Conservation (phyloP, 2,888 invertebrate genomes). For the Lasioglossum marginatum region DNA sequence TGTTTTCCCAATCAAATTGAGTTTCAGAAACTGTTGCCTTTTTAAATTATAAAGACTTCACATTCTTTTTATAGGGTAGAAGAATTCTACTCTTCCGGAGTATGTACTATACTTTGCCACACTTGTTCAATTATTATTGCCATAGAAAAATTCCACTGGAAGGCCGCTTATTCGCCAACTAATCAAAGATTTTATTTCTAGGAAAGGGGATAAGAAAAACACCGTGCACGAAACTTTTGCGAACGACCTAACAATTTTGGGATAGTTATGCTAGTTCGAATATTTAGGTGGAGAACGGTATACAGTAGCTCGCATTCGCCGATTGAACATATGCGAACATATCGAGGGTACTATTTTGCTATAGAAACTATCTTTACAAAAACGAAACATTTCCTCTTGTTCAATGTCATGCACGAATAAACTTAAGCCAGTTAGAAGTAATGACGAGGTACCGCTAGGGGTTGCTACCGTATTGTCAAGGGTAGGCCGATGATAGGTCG, state of each 20-base stretch:
- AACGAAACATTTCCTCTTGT: constrained; percentile 45
- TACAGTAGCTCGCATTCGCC: background rate
- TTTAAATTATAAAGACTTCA: background rate
- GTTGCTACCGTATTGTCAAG: constrained; percentile 35
- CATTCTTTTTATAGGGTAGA: background rate
- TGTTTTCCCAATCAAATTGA: background rate
- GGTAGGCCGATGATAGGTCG: constrained; percentile 68
- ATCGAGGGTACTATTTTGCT: background rate
- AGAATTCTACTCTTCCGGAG: background rate
- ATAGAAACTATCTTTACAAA: background rate
- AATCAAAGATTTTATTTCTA: background rate
- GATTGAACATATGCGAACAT: background rate
- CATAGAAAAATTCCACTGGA: background rate
- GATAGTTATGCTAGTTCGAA: background rate
- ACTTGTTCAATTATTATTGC: background rate
- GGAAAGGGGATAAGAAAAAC: background rate
- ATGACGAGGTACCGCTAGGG: constrained; percentile 57
- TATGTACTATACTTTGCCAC: background rate
- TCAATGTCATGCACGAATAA: constrained; percentile 48
- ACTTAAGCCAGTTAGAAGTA: constrained; percentile 58
- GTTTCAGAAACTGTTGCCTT: background rate
- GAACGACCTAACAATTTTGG: background rate
- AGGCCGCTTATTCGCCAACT: background rate
- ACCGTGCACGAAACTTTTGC: background rate
- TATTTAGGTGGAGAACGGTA: background rate